These are phyloP conservation scores for Drosophila planitibia DNA, from an alignment of 2,888 invertebrate genomes.

Conservation along the genomic window DNA sequence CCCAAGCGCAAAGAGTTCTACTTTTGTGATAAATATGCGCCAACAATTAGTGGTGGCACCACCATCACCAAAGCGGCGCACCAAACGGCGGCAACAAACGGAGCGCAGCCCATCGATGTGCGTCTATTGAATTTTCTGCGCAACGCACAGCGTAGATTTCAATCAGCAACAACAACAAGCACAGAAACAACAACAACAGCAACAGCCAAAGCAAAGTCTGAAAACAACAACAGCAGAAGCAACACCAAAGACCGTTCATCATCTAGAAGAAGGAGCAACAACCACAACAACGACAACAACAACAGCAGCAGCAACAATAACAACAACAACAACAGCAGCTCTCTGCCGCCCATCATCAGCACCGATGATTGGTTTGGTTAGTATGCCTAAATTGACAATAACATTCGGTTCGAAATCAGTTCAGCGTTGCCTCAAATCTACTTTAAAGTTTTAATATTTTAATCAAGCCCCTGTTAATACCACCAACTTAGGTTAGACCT, in stretches of 20 bases:
- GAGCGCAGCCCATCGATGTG: constrained; percentile 63
- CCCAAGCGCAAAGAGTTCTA: constrained; percentile 67
- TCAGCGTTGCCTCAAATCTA: no score
- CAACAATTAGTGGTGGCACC: constrained; percentile 16
- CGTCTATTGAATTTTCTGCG: constrained; percentile 79
- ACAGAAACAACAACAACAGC: constrained; percentile 24
- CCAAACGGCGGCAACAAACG: constrained; percentile 1
- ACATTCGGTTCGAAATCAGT: not conserved
- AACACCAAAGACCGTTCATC: constrained; percentile 29
- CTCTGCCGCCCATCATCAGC: constrained; percentile 59
- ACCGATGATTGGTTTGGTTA: constrained; percentile 83
- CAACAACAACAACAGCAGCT: constrained; percentile 39
- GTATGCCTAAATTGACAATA: constrained; percentile 51
- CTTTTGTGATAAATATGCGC: constrained; percentile 73
- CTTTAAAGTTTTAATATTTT: not conserved
- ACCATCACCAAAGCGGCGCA: not conserved
- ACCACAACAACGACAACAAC: constrained; percentile 42
- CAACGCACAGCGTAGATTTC: constrained; percentile 77
- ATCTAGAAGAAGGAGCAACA: constrained; percentile 41
- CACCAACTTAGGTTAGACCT: not conserved
- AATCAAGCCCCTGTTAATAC: not conserved
- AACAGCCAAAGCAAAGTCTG: constrained; percentile 47
- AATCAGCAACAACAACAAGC: constrained; percentile 43
- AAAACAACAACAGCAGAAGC: constrained; percentile 32
- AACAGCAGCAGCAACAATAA: constrained; percentile 21